Evolutionary conservation across 1,140 invertebrate species (phyloP).

Genomic region (Latrodectus geometricus): DNA sequence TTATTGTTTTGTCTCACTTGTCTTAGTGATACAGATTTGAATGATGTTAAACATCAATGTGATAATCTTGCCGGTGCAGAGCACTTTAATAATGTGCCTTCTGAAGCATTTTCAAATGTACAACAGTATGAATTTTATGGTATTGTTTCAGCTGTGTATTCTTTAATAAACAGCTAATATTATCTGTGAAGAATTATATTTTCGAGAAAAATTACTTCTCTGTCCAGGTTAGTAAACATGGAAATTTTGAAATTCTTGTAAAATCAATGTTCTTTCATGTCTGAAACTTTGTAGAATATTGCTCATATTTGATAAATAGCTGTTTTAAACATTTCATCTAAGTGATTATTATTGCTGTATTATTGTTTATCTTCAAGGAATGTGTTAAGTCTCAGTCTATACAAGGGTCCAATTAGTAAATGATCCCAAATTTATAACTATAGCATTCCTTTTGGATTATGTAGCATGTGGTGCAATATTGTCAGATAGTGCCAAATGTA

Average conservation of each 20-base stretch:
- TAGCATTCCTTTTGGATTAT: conserved; percentile 57
- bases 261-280: conserved; percentile 23
- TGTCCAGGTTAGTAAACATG: conserved; percentile 42
- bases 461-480: conserved; percentile 59
- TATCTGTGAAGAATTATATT: conserved; percentile 50
- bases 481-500: conserved; percentile 58
- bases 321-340: conserved; percentile 19
- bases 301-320: conserved; percentile 24
- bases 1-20: conserved; percentile 58
- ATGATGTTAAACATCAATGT: conserved; percentile 63
- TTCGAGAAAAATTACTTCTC: conserved; percentile 36
- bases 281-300: conserved; percentile 19
- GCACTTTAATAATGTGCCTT: conserved; percentile 61
- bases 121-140: conserved; percentile 34
- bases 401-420: conserved; percentile 59
- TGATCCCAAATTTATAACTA: conserved; percentile 31
- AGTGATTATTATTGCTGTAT: conserved; percentile 14
- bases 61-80: conserved; percentile 61
- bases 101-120: conserved; percentile 53
- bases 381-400: conserved; percentile 28
- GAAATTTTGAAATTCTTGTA: conserved; percentile 11
- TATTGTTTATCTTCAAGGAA: conserved; percentile 29
- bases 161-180: conserved; percentile 27
- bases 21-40: conserved; percentile 58
- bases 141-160: conserved; percentile 45